Percentiles rank a stretch among this genome's conserved stretches.
phyloP scores from a whole-genome alignment of 1,140 invertebrate species.

The Nymphalis io region DNA sequence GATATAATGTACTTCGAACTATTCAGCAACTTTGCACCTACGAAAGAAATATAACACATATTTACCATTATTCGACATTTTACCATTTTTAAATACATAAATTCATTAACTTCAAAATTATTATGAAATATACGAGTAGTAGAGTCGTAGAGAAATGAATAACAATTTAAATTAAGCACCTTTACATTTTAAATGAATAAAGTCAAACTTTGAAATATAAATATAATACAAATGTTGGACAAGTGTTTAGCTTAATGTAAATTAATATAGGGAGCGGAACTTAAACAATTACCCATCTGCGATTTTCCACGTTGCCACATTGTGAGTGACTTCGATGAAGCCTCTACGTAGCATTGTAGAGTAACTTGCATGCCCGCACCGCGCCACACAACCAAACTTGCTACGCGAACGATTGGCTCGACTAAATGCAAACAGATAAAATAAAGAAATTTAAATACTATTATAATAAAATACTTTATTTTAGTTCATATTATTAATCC shows the following conservation, averaged over 20 bases:
- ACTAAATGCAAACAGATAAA: slow-evolving; percentile 79
- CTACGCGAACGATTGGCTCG: slow-evolving; percentile 88
- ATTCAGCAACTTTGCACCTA: slow-evolving; percentile 83
- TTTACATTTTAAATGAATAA: too few relatives aligned
- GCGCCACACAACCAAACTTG: slow-evolving; percentile 89
- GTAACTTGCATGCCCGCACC: slow-evolving; percentile 88
- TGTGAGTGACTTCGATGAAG: slow-evolving; percentile 90
- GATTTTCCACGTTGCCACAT: slow-evolving; percentile 87
- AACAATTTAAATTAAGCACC: too few relatives aligned
- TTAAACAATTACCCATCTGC: slow-evolving; percentile 37
- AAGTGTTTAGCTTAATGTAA: too few relatives aligned
- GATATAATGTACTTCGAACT: slow-evolving; percentile 88
- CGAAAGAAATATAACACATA: slow-evolving; percentile 20
- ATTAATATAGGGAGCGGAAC: neutral
- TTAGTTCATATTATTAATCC: too few relatives aligned
- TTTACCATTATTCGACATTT: neutral
- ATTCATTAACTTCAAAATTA: too few relatives aligned
- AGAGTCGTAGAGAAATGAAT: too few relatives aligned
- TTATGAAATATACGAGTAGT: too few relatives aligned
- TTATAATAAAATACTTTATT: too few relatives aligned
- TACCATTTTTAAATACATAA: neutral
- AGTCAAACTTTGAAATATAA: too few relatives aligned
- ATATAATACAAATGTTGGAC: too few relatives aligned
- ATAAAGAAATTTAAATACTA: neutral
- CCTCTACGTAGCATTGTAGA: slow-evolving; percentile 90